Conservation (phyloP, 2,797 vertebrate species). For the Pangasius macronema region DNA sequence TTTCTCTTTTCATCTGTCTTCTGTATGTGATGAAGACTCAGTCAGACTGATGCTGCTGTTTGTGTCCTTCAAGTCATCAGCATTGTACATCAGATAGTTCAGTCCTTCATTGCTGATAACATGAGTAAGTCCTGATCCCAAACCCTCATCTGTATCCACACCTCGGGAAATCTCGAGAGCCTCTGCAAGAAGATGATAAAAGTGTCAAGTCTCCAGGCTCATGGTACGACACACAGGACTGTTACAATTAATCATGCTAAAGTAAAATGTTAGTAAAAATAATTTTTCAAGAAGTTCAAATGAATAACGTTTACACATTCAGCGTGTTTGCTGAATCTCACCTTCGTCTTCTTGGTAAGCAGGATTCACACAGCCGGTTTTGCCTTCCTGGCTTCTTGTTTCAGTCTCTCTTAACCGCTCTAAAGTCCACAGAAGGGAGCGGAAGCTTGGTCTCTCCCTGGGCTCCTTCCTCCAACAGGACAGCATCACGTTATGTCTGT, state of each 20-base stretch:
- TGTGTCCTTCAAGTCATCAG: constrained; percentile 13
- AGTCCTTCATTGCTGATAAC: constrained; percentile 71
- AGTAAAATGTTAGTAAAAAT: not conserved
- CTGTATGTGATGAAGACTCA: not conserved
- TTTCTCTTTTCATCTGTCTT: not conserved
- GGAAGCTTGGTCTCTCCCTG: constrained; percentile 49
- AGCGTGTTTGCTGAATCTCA: not conserved
- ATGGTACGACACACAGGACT: not conserved
- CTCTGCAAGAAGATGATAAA: constrained; percentile 57
- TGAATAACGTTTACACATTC: not conserved
- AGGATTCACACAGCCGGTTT: constrained; percentile 40
- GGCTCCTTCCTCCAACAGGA: constrained; percentile 50
- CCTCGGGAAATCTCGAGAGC: constrained; percentile 10
- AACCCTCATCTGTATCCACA: constrained; percentile 60
- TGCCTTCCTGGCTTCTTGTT: not conserved
- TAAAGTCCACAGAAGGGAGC: constrained; percentile 40
- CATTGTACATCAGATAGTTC: constrained; percentile 72
- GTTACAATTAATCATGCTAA: not conserved
- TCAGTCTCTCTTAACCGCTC: constrained; percentile 27
- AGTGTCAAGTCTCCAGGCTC: not conserved
- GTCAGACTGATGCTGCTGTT: not conserved
- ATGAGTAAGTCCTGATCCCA: constrained; percentile 62
- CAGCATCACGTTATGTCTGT: constrained; percentile 54
- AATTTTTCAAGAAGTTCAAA: not conserved
- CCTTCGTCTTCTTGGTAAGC: constrained; percentile 42